These are phyloP conservation scores for Gnathonemus echidnorhynchus DNA, from an alignment of 2,113 vertebrate species.

Conservation along the genomic window DNA sequence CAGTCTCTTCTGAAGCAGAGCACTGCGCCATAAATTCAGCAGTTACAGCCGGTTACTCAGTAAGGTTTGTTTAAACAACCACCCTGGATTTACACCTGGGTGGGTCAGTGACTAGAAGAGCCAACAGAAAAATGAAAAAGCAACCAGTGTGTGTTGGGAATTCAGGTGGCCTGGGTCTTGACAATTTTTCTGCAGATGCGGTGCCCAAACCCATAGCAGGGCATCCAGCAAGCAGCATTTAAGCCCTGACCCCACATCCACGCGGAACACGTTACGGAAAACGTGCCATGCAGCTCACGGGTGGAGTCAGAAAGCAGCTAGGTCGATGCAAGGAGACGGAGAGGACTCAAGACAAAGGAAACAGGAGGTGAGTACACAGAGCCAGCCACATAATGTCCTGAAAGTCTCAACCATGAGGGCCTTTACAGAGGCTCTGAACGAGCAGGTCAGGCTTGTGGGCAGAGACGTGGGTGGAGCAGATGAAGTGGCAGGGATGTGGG, in stretches of 20 bases:
- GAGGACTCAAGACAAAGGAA: neutral
- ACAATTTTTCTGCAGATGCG: neutral
- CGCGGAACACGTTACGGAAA: neutral
- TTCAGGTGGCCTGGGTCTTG: neutral
- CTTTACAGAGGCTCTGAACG: neutral
- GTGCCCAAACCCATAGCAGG: neutral
- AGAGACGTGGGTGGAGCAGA: slow-evolving; percentile 34
- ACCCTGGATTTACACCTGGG: neutral
- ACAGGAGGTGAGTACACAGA: neutral
- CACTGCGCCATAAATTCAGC: neutral
- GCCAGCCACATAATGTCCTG: neutral
- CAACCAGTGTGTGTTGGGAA: neutral
- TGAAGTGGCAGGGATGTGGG: neutral
- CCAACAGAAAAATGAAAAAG: neutral
- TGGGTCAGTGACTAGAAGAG: neutral
- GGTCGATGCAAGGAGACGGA: neutral
- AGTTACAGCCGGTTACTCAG: neutral
- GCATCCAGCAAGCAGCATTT: neutral
- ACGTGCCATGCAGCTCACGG: neutral
- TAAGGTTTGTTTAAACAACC: neutral
- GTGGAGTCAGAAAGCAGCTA: neutral
- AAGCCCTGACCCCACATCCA: neutral
- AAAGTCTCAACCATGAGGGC: neutral
- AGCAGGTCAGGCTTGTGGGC: slow-evolving; percentile 24
- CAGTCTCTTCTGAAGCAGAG: neutral